A percentile compares a stretch with the other conserved stretches of the same genome.
Conservation (phyloP, 2,888 invertebrate species). For the Strigamia transsilvanica region DNA sequence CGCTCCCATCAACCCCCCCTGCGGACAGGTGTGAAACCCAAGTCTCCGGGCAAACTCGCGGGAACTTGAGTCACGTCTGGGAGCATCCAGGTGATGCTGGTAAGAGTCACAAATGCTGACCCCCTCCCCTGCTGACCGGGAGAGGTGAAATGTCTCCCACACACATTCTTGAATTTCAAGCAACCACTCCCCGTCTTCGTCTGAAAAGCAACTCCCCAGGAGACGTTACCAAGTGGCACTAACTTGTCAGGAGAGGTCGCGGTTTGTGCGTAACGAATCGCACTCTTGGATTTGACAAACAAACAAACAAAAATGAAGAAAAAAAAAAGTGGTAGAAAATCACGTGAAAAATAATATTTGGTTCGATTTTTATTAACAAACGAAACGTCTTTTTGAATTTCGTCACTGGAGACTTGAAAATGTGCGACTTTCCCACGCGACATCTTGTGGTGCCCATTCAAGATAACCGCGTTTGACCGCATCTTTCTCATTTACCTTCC, state of each 20-base stretch:
- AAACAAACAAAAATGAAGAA: not conserved
- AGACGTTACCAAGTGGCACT: slow-evolving; percentile 15
- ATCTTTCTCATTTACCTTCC: slow-evolving; percentile 37
- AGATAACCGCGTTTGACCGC: slow-evolving; percentile 40
- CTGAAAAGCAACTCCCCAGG: slow-evolving; percentile 40
- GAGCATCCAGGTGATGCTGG: slow-evolving; percentile 35
- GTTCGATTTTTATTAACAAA: not conserved
- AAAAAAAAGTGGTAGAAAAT: not conserved
- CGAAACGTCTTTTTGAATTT: not conserved
- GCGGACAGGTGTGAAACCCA: slow-evolving; percentile 49
- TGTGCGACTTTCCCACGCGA: slow-evolving; percentile 26
- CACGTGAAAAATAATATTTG: not conserved
- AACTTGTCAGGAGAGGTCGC: slow-evolving; percentile 13
- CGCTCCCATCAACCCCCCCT: slow-evolving; percentile 42
- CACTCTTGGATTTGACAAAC: slow-evolving; percentile 8
- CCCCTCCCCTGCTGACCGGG: slow-evolving; percentile 47
- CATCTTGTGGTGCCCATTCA: slow-evolving; percentile 43
- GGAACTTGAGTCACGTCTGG: slow-evolving; percentile 47
- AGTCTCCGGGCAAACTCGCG: slow-evolving; percentile 28
- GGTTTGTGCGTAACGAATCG: slow-evolving; percentile 15
- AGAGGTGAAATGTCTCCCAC: slow-evolving; percentile 32
- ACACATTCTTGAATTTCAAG: slow-evolving; percentile 49
- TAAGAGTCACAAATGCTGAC: slow-evolving; percentile 36
- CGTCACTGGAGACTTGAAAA: not conserved
- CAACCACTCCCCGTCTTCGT: slow-evolving; percentile 23